These are phyloP conservation scores for Cyanistes caeruleus DNA, from an alignment of 2,113 vertebrate species.

Conservation along the genomic window DNA sequence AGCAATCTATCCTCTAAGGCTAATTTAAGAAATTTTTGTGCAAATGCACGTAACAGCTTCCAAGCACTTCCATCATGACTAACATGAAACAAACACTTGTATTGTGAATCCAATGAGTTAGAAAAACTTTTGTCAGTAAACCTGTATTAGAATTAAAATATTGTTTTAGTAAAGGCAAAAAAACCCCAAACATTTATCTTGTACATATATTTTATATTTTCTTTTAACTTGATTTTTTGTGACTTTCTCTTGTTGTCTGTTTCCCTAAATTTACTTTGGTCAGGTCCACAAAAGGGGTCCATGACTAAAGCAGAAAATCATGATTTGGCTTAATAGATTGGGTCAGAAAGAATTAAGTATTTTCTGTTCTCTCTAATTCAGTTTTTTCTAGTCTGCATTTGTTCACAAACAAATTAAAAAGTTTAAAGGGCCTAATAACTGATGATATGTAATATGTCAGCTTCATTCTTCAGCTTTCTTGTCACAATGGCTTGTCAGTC, in stretches of 20 bases:
- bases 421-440: neutral
- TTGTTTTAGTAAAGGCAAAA: constrained; percentile 18
- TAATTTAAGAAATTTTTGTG: neutral
- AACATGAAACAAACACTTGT: neutral
- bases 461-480: neutral
- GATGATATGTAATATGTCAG: neutral
- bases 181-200: neutral
- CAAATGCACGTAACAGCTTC: neutral
- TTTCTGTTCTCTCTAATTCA: neutral
- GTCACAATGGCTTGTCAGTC: neutral
- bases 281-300: neutral
- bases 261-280: neutral
- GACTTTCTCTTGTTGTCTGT: neutral
- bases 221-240: neutral
- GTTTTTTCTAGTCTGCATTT: neutral
- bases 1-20: neutral
- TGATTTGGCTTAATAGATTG: neutral
- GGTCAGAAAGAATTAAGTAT: neutral
- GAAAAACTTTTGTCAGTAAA: neutral
- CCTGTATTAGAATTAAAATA: neutral
- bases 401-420: neutral
- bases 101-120: neutral
- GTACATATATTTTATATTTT: neutral
- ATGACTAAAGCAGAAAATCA: neutral
- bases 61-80: neutral